Percentiles rank a stretch among this genome's conserved stretches.
phyloP scores from a whole-genome alignment of 1,140 invertebrate genomes.

The Ericerus pela region DNA sequence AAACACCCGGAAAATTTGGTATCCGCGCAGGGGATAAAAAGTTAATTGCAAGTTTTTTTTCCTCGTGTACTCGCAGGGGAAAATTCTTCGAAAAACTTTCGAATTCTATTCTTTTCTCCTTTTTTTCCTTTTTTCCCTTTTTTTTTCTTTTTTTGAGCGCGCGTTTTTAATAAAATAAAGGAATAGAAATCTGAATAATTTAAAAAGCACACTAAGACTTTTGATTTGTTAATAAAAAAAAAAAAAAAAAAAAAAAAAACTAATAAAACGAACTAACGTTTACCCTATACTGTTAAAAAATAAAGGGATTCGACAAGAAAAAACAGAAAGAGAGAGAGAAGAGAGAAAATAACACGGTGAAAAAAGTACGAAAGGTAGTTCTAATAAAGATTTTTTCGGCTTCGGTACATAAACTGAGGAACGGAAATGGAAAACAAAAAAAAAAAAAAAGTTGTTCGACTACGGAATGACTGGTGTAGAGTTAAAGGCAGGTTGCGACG shows the following conservation, averaged over 20 bases:
- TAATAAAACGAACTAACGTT: not conserved
- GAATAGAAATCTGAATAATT: slow-evolving; percentile 12
- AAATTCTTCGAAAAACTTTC: slow-evolving; percentile 11
- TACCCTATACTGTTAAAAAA: slow-evolving; percentile 5
- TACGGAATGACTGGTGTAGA: no score
- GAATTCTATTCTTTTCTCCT: slow-evolving; percentile 4
- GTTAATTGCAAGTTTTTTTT: slow-evolving; percentile 10
- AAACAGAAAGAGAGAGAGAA: slow-evolving; percentile 8
- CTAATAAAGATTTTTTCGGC: slow-evolving; percentile 9
- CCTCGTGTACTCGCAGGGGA: slow-evolving; percentile 4
- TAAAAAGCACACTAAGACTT: slow-evolving; percentile 1
- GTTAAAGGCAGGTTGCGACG: no score
- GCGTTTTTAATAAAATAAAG: slow-evolving; percentile 5
- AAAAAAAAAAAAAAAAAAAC: slow-evolving; percentile 2
- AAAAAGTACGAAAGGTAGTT: no score
- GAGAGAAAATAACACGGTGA: no score
- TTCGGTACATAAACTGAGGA: not conserved
- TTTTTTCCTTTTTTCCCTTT: no score
- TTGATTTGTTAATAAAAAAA: slow-evolving; percentile 3
- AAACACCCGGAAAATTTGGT: no score
- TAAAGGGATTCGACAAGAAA: slow-evolving; percentile 7
- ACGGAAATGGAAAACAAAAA: slow-evolving; percentile 8
- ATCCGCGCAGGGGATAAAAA: slow-evolving; percentile 8
- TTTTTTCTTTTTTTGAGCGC: no score
- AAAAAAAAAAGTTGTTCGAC: no score